Evolutionary conservation across 2,888 invertebrate species (phyloP).

Genomic region (Odontocerum albicorne): DNA sequence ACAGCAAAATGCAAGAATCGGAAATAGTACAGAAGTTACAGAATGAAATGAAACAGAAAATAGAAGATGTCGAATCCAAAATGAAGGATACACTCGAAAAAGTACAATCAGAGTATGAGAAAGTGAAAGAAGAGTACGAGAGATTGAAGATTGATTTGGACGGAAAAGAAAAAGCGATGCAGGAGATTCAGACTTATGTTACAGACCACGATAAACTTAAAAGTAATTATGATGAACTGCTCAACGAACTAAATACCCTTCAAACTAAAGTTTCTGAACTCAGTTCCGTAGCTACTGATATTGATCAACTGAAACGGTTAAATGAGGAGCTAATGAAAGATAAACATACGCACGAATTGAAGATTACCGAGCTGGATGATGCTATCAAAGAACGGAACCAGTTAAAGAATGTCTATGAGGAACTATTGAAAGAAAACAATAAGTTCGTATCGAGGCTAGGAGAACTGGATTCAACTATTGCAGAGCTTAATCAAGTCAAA

Average conservation of each 20-base stretch:
- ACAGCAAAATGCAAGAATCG: constrained; percentile 24
- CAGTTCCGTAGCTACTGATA: constrained; percentile 15
- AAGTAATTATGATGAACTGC: constrained; percentile 23
- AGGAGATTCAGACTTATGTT: constrained; percentile 25
- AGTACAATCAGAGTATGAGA: constrained; percentile 37
- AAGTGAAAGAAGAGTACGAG: constrained; percentile 26
- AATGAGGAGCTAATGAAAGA: constrained; percentile 1
- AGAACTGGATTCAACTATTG: constrained; percentile 5
- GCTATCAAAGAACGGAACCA: constrained; percentile 1
- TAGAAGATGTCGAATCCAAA: constrained; percentile 42
- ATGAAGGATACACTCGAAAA: constrained; percentile 41
- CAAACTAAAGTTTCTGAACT: constrained; percentile 35
- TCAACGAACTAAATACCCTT: constrained; percentile 32
- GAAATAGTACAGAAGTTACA: constrained; percentile 25
- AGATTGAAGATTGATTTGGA: constrained; percentile 9
- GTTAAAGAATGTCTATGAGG: constrained; percentile 7
- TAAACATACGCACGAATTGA: constrained; percentile 10
- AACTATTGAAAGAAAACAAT: constrained; percentile 16
- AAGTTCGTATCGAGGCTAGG: not conserved
- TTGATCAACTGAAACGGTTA: constrained; percentile 33
- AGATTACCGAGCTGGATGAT: constrained; percentile 1
- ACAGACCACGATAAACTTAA: constrained; percentile 15
- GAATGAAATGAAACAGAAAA: constrained; percentile 38
- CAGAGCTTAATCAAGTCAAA: constrained; percentile 36
- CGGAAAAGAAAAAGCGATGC: constrained; percentile 40